These are phyloP conservation scores for Porites lobata DNA, from an alignment of 92 coral and sea anemone species.

Conservation along the genomic window DNA sequence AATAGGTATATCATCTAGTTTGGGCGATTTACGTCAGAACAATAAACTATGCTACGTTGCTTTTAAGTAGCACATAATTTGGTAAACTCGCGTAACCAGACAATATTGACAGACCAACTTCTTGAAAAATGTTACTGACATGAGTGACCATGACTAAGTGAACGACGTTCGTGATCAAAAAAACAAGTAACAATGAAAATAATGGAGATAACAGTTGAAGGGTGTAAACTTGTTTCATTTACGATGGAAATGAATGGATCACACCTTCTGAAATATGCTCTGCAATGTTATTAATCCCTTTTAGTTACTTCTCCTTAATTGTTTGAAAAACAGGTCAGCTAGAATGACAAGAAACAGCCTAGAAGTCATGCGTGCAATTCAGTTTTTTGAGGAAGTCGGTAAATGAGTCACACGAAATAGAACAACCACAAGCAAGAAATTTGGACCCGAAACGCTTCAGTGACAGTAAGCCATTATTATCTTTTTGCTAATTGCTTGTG, in stretches of 20 bases:
- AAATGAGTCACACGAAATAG: neutral
- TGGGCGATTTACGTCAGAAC: conserved; percentile 9
- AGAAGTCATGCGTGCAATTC: neutral
- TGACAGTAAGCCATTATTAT: neutral
- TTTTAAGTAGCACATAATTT: conserved; percentile 2
- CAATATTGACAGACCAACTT: conserved; percentile 5
- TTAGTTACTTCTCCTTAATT: neutral
- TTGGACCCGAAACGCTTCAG: neutral
- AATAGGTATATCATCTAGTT: neutral
- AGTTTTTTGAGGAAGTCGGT: neutral
- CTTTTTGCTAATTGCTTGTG: conserved; percentile 9
- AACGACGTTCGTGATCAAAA: neutral
- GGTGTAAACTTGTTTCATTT: neutral
- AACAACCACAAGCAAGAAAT: neutral
- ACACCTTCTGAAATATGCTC: neutral
- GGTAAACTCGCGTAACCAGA: neutral
- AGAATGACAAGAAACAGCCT: neutral
- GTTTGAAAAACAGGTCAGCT: neutral
- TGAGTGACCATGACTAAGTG: neutral
- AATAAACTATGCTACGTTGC: neutral
- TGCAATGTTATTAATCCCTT: neutral
- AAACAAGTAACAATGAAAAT: neutral
- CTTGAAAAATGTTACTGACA: neutral
- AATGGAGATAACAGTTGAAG: neutral
- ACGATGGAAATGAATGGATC: neutral